phyloP scores from a whole-genome alignment of 2,888 invertebrate species.

The Imbricaverruca yamaguchii region DNA sequence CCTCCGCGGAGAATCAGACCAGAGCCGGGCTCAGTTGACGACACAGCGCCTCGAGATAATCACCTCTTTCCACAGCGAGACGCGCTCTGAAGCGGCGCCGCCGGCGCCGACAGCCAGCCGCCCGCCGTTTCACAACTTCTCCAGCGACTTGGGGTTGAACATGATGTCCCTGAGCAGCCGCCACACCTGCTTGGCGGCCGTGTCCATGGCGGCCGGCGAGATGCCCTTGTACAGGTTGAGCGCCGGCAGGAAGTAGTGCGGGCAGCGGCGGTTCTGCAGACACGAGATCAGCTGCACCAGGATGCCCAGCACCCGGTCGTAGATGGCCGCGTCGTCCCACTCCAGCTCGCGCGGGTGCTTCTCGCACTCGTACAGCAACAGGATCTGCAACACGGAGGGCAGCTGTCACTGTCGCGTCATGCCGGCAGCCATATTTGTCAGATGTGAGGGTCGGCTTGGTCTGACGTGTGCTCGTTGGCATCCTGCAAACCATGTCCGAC shows the following conservation, averaged over 20 bases:
- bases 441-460: neutral
- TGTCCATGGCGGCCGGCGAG: constrained; percentile 78
- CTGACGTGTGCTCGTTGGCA: neutral
- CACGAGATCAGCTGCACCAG: constrained; percentile 93
- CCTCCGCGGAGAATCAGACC: too few relatives aligned
- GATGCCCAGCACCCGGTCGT: constrained; percentile 86
- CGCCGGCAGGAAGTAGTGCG: constrained; percentile 89
- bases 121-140: constrained; percentile 61
- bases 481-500: neutral
- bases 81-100: too few relatives aligned
- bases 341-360: constrained; percentile 89
- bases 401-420: neutral
- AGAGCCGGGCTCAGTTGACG: too few relatives aligned
- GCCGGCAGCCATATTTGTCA: neutral
- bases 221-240: constrained; percentile 90
- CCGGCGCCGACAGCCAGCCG: too few relatives aligned
- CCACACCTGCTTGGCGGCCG: constrained; percentile 90
- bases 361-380: constrained; percentile 89
- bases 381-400: constrained; percentile 50
- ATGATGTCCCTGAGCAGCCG: constrained; percentile 80
- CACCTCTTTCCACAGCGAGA: too few relatives aligned
- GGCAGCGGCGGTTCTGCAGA: constrained; percentile 86
- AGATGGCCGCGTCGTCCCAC: constrained; percentile 86
- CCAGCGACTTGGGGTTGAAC: constrained; percentile 81
- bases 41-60: too few relatives aligned